Conservation (phyloP, 2,888 invertebrate species). For the Thymelicus acteon region DNA sequence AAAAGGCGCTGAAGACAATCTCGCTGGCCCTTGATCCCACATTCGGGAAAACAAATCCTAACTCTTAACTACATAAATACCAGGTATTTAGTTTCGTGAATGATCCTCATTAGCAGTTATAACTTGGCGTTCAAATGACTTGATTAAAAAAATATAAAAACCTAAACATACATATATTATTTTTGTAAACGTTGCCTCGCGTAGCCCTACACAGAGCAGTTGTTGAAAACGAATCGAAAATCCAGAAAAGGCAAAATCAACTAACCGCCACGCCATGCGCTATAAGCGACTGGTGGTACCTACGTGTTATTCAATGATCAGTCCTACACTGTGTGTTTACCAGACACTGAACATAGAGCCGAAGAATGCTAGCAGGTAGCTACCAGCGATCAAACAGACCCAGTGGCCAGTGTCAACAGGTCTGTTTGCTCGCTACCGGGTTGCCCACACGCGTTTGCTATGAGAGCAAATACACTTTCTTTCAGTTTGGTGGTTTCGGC, state of each 20-base stretch:
- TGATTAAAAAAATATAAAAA: too few species aligned
- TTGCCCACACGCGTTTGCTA: slow-evolving; percentile 77
- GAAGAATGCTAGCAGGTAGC: slow-evolving; percentile 57
- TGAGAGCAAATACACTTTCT: slow-evolving; percentile 31
- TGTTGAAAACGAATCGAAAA: not conserved
- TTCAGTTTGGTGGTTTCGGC: slow-evolving; percentile 1
- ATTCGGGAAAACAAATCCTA: too few species aligned
- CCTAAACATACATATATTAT: too few species aligned
- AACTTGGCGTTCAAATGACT: too few species aligned
- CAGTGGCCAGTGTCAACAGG: slow-evolving; percentile 69
- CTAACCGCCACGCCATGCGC: not conserved
- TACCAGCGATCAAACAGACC: slow-evolving; percentile 62
- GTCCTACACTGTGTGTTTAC: slow-evolving; percentile 3
- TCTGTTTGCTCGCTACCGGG: slow-evolving; percentile 81
- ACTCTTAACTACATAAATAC: too few species aligned
- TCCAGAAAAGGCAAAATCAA: not conserved
- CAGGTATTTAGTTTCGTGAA: too few species aligned
- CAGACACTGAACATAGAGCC: not conserved
- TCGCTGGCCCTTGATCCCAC: too few species aligned
- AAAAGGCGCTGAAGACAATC: too few species aligned
- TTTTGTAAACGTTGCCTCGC: too few species aligned
- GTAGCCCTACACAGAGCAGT: too few species aligned
- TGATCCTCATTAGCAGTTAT: too few species aligned
- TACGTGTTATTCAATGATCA: slow-evolving; percentile 7
- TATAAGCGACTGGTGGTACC: too few species aligned